Evolutionary conservation across 64 coral and sea anemone species (phyloP).

Genomic region (Pocillopora damicornis): DNA sequence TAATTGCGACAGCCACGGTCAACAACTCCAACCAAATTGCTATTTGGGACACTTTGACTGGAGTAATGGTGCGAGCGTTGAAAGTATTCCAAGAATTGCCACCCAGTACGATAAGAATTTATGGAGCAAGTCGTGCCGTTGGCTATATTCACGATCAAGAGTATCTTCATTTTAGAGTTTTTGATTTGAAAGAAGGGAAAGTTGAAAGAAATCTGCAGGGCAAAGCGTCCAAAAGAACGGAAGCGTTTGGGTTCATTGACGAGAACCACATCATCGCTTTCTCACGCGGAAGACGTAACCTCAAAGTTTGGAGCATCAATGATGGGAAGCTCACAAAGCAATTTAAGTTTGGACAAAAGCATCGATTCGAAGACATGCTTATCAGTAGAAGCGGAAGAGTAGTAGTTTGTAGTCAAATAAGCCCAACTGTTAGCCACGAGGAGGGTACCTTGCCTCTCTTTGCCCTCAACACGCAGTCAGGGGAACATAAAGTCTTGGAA

Average conservation of each 20-base stretch:
- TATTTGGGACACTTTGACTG: slow-evolving; percentile 35
- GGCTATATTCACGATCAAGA: slow-evolving; percentile 56
- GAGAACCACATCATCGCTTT: slow-evolving; percentile 38
- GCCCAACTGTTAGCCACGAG: slow-evolving; percentile 21
- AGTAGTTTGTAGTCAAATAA: slow-evolving; percentile 39
- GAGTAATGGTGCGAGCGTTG: slow-evolving; percentile 24
- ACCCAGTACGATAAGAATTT: slow-evolving; percentile 39
- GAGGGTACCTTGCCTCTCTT: slow-evolving; percentile 23
- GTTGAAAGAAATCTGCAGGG: slow-evolving; percentile 46
- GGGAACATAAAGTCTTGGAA: slow-evolving; percentile 41
- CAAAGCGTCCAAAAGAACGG: slow-evolving; percentile 46
- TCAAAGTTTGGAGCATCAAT: slow-evolving; percentile 47
- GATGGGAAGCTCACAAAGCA: slow-evolving; percentile 34
- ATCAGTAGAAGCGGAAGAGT: slow-evolving; percentile 32
- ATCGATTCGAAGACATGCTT: slow-evolving; percentile 49
- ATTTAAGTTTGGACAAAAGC: slow-evolving; percentile 50
- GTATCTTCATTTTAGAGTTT: slow-evolving; percentile 39
- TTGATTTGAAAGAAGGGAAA: slow-evolving; percentile 33
- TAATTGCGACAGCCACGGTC: slow-evolving; percentile 27
- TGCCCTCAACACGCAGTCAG: slow-evolving; percentile 5
- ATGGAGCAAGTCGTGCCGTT: slow-evolving; percentile 23
- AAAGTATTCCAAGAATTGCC: not conserved
- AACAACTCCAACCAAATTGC: slow-evolving; percentile 1
- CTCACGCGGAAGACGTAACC: slow-evolving; percentile 47
- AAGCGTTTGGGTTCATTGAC: slow-evolving; percentile 38